phyloP scores from a whole-genome alignment of 2,888 invertebrate genomes.

The Melikaiella ostensackeni region DNA sequence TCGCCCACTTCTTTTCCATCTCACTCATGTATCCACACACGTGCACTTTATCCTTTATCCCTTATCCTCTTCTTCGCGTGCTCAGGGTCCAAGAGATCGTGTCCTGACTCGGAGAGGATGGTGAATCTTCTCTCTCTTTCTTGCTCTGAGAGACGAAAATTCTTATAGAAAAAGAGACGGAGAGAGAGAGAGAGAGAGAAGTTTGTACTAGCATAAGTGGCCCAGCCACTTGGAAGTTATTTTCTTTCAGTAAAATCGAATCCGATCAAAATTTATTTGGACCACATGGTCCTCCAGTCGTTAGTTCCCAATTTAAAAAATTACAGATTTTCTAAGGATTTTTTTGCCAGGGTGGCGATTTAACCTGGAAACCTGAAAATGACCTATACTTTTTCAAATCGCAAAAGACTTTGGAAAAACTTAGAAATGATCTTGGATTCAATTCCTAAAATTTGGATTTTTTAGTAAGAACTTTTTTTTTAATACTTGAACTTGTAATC shows the following conservation, averaged over 20 bases:
- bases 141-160: no score
- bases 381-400: no score
- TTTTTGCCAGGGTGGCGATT: no score
- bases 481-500: no score
- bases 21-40: slow-evolving; percentile 46
- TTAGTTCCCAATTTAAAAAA: no score
- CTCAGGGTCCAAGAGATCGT: slow-evolving; percentile 64
- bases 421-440: no score
- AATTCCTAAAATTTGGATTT: no score
- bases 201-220: slow-evolving; percentile 48
- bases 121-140: slow-evolving; percentile 49
- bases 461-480: no score
- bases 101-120: slow-evolving; percentile 63
- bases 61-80: slow-evolving; percentile 56
- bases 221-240: no score
- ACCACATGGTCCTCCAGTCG: slow-evolving; percentile 4
- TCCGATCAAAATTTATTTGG: not conserved
- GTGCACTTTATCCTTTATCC: slow-evolving; percentile 44
- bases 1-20: slow-evolving; percentile 52
- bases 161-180: not conserved
- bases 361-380: no score
- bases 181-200: slow-evolving; percentile 40
- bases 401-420: no score
- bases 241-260: slow-evolving; percentile 13
- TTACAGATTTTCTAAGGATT: no score